Evolutionary conservation across 2,888 invertebrate genomes (phyloP).

Genomic region (Eledone cirrhosa): DNA sequence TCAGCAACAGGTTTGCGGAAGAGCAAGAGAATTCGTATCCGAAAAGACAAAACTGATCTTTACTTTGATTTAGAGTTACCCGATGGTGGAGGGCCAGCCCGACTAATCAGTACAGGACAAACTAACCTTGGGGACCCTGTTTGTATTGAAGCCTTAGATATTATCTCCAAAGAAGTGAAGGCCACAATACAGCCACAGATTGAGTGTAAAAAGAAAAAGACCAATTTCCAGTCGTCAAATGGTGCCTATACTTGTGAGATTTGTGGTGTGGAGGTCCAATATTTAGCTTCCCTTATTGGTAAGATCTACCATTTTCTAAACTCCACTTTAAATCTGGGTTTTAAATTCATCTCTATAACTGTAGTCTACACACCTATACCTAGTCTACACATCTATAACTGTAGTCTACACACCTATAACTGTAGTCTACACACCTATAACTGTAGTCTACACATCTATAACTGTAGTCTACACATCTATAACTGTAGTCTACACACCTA

Average conservation of each 20-base stretch:
- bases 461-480: too few species aligned
- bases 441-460: too few species aligned
- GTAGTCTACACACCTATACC: too few species aligned
- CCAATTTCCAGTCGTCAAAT: neutral
- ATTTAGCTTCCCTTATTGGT: constrained; percentile 21
- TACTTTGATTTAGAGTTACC: constrained; percentile 1
- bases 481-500: too few species aligned
- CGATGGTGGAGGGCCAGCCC: neutral
- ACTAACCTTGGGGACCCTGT: neutral
- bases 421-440: too few species aligned
- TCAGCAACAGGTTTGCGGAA: neutral
- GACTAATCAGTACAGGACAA: neutral
- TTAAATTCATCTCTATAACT: too few species aligned
- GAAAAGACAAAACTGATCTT: constrained; percentile 1
- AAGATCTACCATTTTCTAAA: neutral
- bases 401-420: too few species aligned
- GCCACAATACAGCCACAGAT: constrained; percentile 10
- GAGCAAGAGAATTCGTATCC: constrained; percentile 3
- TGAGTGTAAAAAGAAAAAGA: neutral
- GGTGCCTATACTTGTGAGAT: constrained; percentile 21
- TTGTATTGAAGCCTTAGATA: neutral
- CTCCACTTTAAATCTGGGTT: too few species aligned
- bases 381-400: too few species aligned
- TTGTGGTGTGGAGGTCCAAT: neutral
- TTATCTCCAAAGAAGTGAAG: constrained; percentile 14